phyloP scores from a whole-genome alignment of 2,888 invertebrate genomes.

The Incurvaria masculella region DNA sequence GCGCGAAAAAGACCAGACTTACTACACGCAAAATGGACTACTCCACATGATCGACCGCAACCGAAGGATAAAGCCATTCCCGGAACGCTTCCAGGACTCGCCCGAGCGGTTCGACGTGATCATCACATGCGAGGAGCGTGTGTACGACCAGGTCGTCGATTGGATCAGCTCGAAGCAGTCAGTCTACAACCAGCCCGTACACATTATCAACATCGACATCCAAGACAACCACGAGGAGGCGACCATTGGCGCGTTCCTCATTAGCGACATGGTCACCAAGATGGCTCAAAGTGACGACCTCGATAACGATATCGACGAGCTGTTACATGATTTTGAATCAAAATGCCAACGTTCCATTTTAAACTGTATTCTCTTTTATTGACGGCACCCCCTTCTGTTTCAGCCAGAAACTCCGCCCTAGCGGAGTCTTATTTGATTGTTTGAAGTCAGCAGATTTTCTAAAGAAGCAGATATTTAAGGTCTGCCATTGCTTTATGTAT shows the following conservation, averaged over 20 bases:
- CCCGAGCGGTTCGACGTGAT: slow-evolving; percentile 92
- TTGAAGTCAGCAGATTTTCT: too few species aligned
- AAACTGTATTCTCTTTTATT: slow-evolving; percentile 95
- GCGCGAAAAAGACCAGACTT: slow-evolving; percentile 82
- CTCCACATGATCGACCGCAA: slow-evolving; percentile 98
- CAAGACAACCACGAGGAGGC: slow-evolving; percentile 99
- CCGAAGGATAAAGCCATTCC: slow-evolving; percentile 87
- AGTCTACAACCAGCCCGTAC: slow-evolving; percentile 82
- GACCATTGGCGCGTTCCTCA: slow-evolving; percentile 96
- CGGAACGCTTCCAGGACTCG: slow-evolving; percentile 91
- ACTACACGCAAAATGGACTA: slow-evolving; percentile 97
- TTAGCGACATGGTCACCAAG: slow-evolving; percentile 92
- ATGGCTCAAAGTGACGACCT: slow-evolving; percentile 87
- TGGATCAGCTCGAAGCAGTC: slow-evolving; percentile 83
- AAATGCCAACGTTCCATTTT: slow-evolving; percentile 83
- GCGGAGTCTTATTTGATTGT: too few species aligned
- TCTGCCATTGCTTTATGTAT: too few species aligned
- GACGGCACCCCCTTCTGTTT: slow-evolving; percentile 24
- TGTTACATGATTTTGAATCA: slow-evolving; percentile 91
- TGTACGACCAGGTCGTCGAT: slow-evolving; percentile 97
- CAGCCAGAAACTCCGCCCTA: too few species aligned
- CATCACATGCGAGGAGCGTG: slow-evolving; percentile 96
- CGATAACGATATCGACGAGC: slow-evolving; percentile 97
- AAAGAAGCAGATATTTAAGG: too few species aligned
- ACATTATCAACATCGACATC: slow-evolving; percentile 97